A percentile compares a stretch with the other conserved stretches of the same genome.
These are phyloP conservation scores for Helicolenus hilgendorfi DNA, from an alignment of 2,797 vertebrate species.

Conservation along the genomic window DNA sequence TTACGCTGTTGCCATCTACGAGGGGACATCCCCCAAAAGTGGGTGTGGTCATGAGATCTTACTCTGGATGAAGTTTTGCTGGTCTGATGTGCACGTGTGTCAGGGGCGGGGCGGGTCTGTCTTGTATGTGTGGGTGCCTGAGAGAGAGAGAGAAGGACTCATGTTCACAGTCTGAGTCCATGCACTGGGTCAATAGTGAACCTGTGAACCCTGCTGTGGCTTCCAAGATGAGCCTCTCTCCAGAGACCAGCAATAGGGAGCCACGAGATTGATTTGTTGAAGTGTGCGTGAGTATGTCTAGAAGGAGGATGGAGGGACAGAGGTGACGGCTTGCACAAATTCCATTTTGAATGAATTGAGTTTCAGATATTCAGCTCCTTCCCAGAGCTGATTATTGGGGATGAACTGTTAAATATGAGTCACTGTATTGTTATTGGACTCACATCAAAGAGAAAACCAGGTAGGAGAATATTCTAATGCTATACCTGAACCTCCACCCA, in stretches of 20 bases:
- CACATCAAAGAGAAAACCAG: not conserved
- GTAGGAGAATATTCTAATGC: not conserved
- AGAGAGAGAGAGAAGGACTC: not conserved
- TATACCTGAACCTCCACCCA: not conserved
- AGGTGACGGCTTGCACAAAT: not conserved
- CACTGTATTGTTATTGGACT: not conserved
- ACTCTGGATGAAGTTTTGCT: too few species aligned
- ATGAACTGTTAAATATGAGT: conserved; percentile 6
- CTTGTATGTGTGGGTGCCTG: not conserved
- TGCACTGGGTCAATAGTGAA: conserved; percentile 60
- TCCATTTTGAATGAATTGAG: not conserved
- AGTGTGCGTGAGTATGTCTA: not conserved
- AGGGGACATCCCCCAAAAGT: too few species aligned
- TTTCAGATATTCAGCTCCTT: not conserved
- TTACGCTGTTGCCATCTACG: too few species aligned
- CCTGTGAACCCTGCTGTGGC: conserved; percentile 59
- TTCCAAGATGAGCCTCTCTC: conserved; percentile 54
- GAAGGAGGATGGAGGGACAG: not conserved
- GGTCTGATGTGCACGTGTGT: too few species aligned
- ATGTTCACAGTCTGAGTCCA: not conserved
- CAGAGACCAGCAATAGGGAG: conserved; percentile 39
- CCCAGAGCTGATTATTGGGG: not conserved
- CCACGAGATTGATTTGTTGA: conserved; percentile 55
- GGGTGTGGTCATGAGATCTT: too few species aligned
- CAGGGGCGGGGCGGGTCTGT: not conserved